Conservation (phyloP, 2,797 vertebrate species). For the Okamejei kenojei region DNA sequence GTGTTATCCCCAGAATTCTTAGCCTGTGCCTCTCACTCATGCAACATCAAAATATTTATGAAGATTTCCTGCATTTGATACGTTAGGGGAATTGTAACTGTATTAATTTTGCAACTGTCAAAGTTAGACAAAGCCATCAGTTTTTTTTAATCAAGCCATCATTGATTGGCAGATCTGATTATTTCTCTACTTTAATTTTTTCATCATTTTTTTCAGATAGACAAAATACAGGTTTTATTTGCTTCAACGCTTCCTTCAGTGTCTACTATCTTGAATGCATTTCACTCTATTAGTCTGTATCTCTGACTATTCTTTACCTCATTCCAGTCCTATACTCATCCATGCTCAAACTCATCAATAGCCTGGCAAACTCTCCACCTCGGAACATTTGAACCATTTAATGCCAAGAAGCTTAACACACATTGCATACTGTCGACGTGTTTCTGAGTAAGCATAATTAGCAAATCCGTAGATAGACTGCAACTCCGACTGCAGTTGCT, state of each 20-base stretch:
- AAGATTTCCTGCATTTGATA: not conserved
- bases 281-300: not conserved
- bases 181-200: not conserved
- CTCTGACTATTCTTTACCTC: not conserved
- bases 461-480: slow-evolving; percentile 26
- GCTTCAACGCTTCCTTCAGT: not conserved
- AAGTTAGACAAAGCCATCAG: not conserved
- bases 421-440: slow-evolving; percentile 26
- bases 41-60: not conserved
- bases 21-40: not conserved
- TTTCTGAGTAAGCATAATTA: slow-evolving; percentile 21
- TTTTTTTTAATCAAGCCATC: not conserved
- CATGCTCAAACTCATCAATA: not conserved
- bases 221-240: not conserved
- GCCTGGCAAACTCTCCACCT: not conserved
- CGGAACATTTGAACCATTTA: slow-evolving; percentile 7
- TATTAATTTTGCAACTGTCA: not conserved
- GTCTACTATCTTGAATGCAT: not conserved
- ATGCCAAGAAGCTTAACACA: slow-evolving; percentile 3
- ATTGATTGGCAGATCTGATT: not conserved
- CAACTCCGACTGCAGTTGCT: slow-evolving; percentile 44
- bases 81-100: not conserved
- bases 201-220: not conserved
- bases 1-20: not conserved
- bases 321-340: not conserved